Base-by-base conservation (phyloP, 2,797 vertebrate genomes). In the Zalophus californianus region DNA sequence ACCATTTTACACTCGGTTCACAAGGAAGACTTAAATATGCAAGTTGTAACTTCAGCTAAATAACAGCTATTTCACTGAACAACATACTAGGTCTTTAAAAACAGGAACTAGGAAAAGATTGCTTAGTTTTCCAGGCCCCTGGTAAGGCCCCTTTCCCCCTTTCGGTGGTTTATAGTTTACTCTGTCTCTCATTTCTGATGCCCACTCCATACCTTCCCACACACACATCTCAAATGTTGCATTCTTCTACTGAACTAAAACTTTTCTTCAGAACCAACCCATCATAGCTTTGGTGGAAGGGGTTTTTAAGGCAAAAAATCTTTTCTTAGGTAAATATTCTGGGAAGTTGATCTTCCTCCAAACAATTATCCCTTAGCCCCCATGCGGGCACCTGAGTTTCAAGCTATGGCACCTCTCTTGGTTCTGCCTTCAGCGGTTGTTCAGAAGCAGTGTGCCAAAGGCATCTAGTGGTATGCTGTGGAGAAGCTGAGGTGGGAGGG, bases 21-120 rank as follows among this genome's bases (percentile, higher is more conserved):
- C 50, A 41, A 7, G 60, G 35, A 41, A 82, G 52, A 20, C n/a
- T 84, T 78, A 54, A 88, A 44, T 86, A 41, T 11, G 15, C 11
- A 79, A 64, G 84, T 58, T 92, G 16, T 29, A 52, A 73, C 62
- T 25, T 75, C 58, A 32, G 32, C 79, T 56, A 89, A 85, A n/a
- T 79, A 48, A 56, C n/a, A 50, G 23, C 44, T 20, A 12, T 56
- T 87, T 80, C 41, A 38, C 15, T 70, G 79, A 95, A 93, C 44
- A 27, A 78, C 23, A 62, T 23, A 32, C 48, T 44, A 88, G 21
- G 5, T 85, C 70, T 91, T 54, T 29, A 54, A 88, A 58, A 93
- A 84, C 78, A 79, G 86, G 79, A 90, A 85, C 66, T 54, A 70
- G 68, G 78, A 48, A 85, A 94, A 79, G 68, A 84, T 68, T 68